A percentile compares a stretch with the other conserved stretches of the same genome.
Conservation (phyloP, 2,888 invertebrate species). For the Drosophila setosimentum region DNA sequence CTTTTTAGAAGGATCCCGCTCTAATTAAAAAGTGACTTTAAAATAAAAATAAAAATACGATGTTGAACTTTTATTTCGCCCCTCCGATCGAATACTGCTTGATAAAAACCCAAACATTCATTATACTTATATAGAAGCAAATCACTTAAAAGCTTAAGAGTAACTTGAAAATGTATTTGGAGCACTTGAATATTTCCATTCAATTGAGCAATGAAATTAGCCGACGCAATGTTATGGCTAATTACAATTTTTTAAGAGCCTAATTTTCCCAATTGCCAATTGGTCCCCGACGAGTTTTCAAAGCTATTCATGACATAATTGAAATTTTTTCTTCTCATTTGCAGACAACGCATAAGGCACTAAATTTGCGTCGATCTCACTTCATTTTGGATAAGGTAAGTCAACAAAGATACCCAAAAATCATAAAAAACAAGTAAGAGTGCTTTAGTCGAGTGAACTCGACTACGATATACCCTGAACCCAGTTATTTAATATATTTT, state of each 20-base stretch:
- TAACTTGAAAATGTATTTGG: slow-evolving; percentile 8
- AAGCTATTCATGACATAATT: slow-evolving; percentile 5
- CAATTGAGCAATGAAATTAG: slow-evolving; percentile 8
- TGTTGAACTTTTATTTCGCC: neutral
- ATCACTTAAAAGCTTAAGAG: neutral
- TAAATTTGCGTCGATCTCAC: slow-evolving; percentile 18
- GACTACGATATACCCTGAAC: too few relatives aligned
- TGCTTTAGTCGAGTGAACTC: too few relatives aligned
- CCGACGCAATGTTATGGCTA: slow-evolving; percentile 1
- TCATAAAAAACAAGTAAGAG: too few relatives aligned
- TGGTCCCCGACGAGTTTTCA: neutral
- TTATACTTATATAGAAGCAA: neutral
- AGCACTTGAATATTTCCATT: slow-evolving; percentile 11
- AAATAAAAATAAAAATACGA: neutral
- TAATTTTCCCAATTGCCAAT: slow-evolving; percentile 8
- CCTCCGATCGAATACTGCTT: neutral
- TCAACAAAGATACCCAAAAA: neutral
- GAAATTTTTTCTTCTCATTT: slow-evolving; percentile 36
- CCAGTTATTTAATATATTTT: too few relatives aligned
- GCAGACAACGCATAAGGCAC: slow-evolving; percentile 40
- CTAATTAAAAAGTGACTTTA: neutral
- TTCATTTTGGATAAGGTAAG: slow-evolving; percentile 52
- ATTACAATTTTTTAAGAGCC: neutral
- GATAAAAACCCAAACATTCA: neutral
- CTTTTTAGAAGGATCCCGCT: neutral